phyloP scores from a whole-genome alignment of 2,113 vertebrate genomes.

The Ctenodactylus gundi region DNA sequence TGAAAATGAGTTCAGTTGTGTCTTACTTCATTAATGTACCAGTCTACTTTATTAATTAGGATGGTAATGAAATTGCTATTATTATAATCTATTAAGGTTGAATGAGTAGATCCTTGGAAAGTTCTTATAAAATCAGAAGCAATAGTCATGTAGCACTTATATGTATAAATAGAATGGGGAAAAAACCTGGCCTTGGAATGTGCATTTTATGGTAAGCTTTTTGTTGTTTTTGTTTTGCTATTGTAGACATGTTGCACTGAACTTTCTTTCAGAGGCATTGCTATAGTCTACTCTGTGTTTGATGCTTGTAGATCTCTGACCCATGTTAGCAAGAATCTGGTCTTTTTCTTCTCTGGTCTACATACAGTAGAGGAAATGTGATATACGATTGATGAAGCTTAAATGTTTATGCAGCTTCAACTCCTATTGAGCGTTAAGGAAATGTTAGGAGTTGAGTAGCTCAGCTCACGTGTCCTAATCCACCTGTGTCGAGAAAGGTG shows the following conservation, averaged over 20 bases:
- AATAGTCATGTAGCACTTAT: background rate
- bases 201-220: background rate
- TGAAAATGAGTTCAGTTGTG: background rate
- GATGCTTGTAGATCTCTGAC: background rate
- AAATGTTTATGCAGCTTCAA: background rate
- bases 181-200: background rate
- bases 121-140: accelerated
- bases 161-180: background rate
- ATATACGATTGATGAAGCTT: background rate
- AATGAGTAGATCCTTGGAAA: background rate
- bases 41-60: background rate
- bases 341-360: background rate
- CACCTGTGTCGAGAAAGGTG: background rate
- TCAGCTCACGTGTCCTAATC: background rate
- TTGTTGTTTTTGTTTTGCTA: background rate
- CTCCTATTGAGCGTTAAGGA: background rate
- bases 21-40: background rate
- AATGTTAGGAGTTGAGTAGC: background rate
- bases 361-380: background rate
- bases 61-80: background rate
- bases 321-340: background rate
- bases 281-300: background rate
- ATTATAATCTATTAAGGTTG: background rate
- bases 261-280: background rate
- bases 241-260: background rate